Evolutionary conservation across 2,888 invertebrate genomes (phyloP).

Genomic region (Monopis laevigella): DNA sequence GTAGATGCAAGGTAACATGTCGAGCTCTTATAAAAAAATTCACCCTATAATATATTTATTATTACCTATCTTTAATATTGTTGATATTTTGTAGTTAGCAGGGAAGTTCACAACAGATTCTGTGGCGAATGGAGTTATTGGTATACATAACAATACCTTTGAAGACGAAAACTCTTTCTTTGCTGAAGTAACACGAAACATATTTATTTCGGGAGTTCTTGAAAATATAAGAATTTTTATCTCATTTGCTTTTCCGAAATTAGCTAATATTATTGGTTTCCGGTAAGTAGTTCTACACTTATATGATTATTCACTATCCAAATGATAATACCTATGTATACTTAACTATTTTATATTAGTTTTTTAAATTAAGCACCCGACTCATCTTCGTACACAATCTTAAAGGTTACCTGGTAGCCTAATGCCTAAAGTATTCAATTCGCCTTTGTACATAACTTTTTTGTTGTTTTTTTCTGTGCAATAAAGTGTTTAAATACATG

Average conservation of each 20-base stretch:
- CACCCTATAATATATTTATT: not conserved
- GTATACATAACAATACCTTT: constrained; percentile 20
- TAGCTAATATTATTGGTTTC: not conserved
- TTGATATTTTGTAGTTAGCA: constrained; percentile 19
- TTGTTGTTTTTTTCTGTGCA: no score
- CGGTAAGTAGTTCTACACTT: no score
- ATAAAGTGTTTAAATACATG: no score
- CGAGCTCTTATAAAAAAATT: not conserved
- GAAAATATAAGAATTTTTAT: not conserved
- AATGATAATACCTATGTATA: no score
- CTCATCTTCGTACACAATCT: no score
- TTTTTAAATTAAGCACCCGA: no score
- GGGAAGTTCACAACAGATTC: constrained; percentile 21
- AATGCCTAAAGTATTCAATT: no score
- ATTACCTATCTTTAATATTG: not conserved
- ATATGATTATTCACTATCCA: no score
- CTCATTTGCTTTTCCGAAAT: not conserved
- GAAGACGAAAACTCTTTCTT: constrained; percentile 18
- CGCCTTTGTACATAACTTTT: no score
- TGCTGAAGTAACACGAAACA: constrained; percentile 16
- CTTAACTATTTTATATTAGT: no score
- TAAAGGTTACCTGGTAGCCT: no score
- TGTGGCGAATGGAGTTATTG: constrained; percentile 21
- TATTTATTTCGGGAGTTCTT: constrained; percentile 15
- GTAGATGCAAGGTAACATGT: no score